Conservation (phyloP, 2,797 vertebrate genomes). For the Octomys mimax region DNA sequence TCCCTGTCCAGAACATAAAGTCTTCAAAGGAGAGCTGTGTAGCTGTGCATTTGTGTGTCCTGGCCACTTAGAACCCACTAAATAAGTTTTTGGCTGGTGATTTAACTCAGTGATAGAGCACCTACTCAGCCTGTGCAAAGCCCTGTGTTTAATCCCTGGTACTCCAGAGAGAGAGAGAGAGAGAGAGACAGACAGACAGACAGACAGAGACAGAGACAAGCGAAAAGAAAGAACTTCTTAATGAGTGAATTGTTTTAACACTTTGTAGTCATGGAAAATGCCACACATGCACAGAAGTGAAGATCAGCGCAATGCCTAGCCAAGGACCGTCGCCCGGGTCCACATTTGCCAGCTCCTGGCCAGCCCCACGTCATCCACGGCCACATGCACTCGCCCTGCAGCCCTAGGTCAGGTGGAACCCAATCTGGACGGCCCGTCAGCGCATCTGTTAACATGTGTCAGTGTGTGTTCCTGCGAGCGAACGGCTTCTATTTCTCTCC, state of each 20-base stretch:
- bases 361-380: neutral
- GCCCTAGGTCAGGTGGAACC: neutral
- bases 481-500: neutral
- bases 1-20: neutral
- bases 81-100: neutral
- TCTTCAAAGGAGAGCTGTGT: neutral
- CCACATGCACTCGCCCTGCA: neutral
- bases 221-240: neutral
- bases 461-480: neutral
- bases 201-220: neutral
- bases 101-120: neutral
- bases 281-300: neutral
- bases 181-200: no score
- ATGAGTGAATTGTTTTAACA: neutral
- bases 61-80: neutral
- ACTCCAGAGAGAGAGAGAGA: no score
- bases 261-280: constrained; percentile 4
- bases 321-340: neutral
- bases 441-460: neutral
- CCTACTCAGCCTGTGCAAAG: neutral
- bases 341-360: neutral
- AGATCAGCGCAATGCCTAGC: neutral
- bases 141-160: neutral
- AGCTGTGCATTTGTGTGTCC: neutral
- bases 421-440: neutral